Evolutionary conservation across 1,140 invertebrate genomes (phyloP), one percentile per base, ranked within the genome.

Genomic region (Calliphora vicina): DNA sequence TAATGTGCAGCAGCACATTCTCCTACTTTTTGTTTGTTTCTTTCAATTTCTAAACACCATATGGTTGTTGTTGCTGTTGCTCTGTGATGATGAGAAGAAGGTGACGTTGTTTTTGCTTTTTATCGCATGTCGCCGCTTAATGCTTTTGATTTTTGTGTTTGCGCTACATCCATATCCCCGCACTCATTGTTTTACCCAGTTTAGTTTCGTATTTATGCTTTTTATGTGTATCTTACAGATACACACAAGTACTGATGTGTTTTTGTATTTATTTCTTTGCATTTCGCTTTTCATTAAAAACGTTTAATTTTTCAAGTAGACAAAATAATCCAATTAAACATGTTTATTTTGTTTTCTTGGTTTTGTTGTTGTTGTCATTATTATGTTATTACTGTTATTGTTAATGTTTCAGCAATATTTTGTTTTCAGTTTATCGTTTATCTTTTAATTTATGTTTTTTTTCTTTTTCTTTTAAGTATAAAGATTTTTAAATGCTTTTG

Each of bases 311-410:
- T 25, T 67, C 61, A 67, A 67, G 61, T 23, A 67, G 61, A 67
- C 61, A 67, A 67, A 67, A 10, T 67, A 67, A 67, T 67, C 61
- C 61, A 67, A 67, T 67, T 67, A 67, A 67, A 67, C 61, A 67
- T 67, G 61, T 67, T 67, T 67, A 67, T 67, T 67, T 67, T 67
- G 61, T n/a, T 57, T n/a, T 2, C 15, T 57, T 57, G 50, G 15
- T 57, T 9, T 9, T 67, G 61, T 67, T 67, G 20, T 12, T 67
- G n/a, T 67, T 67, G 61, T 67, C 17, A 67, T 10, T 67, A 23
- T 67, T 23, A 12, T 25, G n/a, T 20, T 9, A 23, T 67, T 67
- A 12, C 23, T 67, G 50, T 57, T 57, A n/a, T 57, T 57, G 15
- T 57, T 57, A 57, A 57, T 57, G n/a, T n/a, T n/a, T 6, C 50